Evolutionary conservation across 2,888 invertebrate genomes (phyloP).

Genomic region (Drosophila melanocephala): DNA sequence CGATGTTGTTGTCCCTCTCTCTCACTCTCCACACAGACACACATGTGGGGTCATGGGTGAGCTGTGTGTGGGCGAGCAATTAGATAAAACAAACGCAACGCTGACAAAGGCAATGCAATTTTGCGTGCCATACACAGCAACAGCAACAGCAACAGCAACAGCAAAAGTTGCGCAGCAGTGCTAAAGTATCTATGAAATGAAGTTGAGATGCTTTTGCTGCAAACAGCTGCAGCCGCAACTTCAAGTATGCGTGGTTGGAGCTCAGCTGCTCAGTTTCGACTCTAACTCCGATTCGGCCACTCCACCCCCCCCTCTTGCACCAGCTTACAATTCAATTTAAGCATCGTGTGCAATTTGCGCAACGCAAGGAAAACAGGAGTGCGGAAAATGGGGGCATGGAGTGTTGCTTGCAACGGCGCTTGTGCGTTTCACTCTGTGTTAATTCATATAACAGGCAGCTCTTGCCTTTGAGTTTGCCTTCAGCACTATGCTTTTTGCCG

Average conservation of each 20-base stretch:
- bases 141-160: constrained; percentile 54
- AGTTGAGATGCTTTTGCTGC: constrained; percentile 50
- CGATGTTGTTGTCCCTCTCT: constrained; percentile 24
- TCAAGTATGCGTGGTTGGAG: constrained; percentile 70
- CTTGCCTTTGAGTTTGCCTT: constrained; percentile 39
- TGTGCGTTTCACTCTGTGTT: constrained; percentile 66
- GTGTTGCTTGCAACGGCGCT: constrained; percentile 27
- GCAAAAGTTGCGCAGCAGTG: constrained; percentile 66
- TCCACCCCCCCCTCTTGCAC: background rate
- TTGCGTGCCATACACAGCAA: constrained; percentile 64
- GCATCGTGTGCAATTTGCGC: constrained; percentile 80
- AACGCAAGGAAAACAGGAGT: constrained; percentile 40
- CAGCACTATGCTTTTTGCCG: constrained; percentile 24
- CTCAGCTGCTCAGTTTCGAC: constrained; percentile 12
- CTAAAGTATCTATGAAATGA: constrained; percentile 74
- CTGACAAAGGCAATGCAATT: constrained; percentile 82
- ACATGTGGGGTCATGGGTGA: background rate
- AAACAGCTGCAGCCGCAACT: constrained; percentile 65
- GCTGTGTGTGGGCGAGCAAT: constrained; percentile 54
- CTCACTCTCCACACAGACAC: background rate
- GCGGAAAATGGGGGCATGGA: background rate
- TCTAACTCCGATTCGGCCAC: background rate
- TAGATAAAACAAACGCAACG: constrained; percentile 81
- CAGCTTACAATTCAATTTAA: constrained; percentile 76
- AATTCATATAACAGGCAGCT: constrained; percentile 75